Conservation (phyloP, 1,140 invertebrate species). For the Cyrtorhinus lividipennis region DNA sequence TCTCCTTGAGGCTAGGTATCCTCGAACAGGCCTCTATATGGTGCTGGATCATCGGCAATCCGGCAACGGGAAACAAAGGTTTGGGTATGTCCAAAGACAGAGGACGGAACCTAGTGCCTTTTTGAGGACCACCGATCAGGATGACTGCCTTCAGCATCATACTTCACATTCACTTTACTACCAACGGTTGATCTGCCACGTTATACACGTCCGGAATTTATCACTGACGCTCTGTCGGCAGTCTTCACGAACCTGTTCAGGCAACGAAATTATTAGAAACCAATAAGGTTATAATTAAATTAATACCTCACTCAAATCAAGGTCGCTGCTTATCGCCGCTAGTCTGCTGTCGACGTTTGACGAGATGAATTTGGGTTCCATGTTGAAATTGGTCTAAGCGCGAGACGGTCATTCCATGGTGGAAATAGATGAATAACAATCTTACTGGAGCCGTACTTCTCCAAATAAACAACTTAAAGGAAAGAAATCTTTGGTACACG, state of each 20-base stretch:
- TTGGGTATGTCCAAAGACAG: slow-evolving; percentile 93
- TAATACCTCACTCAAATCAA: slow-evolving; percentile 1
- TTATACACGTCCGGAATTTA: no score
- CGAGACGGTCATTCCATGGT: no score
- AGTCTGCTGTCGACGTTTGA: background rate
- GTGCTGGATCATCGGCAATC: slow-evolving; percentile 87
- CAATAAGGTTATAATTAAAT: background rate
- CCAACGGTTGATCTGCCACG: no score
- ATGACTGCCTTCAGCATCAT: slow-evolving; percentile 59
- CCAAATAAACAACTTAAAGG: no score
- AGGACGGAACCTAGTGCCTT: slow-evolving; percentile 89
- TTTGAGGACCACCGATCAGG: slow-evolving; percentile 57
- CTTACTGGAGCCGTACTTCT: no score
- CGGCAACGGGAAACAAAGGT: slow-evolving; percentile 92
- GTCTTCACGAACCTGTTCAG: no score
- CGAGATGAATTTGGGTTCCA: background rate
- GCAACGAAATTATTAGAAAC: no score
- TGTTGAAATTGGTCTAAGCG: no score
- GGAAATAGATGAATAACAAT: no score
- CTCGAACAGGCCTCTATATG: slow-evolving; percentile 88
- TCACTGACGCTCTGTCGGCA: no score
- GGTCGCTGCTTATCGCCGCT: background rate
- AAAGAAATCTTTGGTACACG: no score
- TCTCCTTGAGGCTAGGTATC: slow-evolving; percentile 66
- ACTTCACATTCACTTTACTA: background rate